Evolutionary conservation across 53 echinoderm and acorn worm genomes (phyloP).

Genomic region (Paracentrotus lividus): DNA sequence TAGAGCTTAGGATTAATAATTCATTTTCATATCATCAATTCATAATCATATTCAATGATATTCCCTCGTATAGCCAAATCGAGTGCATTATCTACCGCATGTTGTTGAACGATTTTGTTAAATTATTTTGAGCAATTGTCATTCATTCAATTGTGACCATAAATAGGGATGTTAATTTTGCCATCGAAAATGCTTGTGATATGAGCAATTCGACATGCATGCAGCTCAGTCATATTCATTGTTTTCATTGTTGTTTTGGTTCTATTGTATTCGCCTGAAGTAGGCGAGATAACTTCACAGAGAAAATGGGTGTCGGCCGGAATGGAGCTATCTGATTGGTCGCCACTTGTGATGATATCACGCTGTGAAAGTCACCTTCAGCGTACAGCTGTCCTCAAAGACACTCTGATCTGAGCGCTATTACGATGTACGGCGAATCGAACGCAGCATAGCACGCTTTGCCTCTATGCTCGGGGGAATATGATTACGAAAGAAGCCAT

Average conservation of each 20-base stretch:
- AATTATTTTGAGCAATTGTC: no score
- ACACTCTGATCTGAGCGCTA: background rate
- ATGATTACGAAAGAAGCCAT: background rate
- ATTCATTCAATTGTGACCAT: no score
- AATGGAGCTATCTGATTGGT: conserved; percentile 56
- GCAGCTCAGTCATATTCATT: background rate
- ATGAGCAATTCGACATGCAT: conserved; percentile 10
- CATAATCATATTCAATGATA: no score
- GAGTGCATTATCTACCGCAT: no score
- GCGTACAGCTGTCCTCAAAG: conserved; percentile 53
- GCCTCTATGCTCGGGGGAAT: background rate
- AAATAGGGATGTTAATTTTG: no score
- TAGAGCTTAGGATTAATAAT: no score
- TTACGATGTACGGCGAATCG: background rate
- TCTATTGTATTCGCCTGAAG: background rate
- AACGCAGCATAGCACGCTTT: background rate
- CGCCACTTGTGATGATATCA: background rate
- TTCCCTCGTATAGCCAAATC: no score
- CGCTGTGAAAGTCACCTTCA: conserved; percentile 71
- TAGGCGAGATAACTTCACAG: background rate
- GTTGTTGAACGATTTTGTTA: no score
- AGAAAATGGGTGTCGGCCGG: conserved; percentile 61
- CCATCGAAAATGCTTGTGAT: no score
- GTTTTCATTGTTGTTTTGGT: conserved; percentile 34
- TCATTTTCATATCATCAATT: no score